Conservation (phyloP, 1,140 invertebrate species). For the Drosophila pruinosa region DNA sequence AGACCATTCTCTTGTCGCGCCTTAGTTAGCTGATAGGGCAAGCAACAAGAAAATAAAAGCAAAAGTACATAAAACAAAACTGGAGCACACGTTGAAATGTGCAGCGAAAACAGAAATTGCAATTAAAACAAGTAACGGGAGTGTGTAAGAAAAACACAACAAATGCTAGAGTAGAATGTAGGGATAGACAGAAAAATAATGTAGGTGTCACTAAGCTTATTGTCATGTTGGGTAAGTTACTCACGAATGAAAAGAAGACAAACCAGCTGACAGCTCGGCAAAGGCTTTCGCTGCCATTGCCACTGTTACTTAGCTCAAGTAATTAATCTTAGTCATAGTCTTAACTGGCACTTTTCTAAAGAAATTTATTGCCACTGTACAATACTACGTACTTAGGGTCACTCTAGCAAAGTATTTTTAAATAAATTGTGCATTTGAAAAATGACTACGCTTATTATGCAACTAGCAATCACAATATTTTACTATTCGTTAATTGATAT, state of each 20-base stretch:
- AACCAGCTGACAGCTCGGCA: background rate
- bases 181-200: background rate
- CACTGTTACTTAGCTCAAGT: conserved; percentile 15
- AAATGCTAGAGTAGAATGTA: background rate
- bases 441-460: too few relatives aligned
- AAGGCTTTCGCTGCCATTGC: background rate
- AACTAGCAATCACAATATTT: too few relatives aligned
- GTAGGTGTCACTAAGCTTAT: conserved; percentile 33
- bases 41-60: conserved; percentile 21
- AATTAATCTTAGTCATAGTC: conserved; percentile 8
- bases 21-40: conserved; percentile 55
- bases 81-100: conserved; percentile 32
- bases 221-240: conserved; percentile 26
- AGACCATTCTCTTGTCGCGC: conserved; percentile 55
- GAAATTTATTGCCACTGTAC: too few relatives aligned
- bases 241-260: conserved; percentile 4
- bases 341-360: background rate
- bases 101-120: conserved; percentile 32
- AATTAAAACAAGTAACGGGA: conserved; percentile 29
- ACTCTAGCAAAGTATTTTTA: too few relatives aligned
- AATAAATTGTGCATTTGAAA: too few relatives aligned
- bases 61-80: conserved; percentile 4
- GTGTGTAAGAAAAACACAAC: background rate
- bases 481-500: too few relatives aligned
- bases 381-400: too few relatives aligned